Percentiles rank a stretch among this genome's conserved stretches.
Evolutionary conservation across 2,888 invertebrate genomes (phyloP).

Genomic region (Yponomeuta sedellus): DNA sequence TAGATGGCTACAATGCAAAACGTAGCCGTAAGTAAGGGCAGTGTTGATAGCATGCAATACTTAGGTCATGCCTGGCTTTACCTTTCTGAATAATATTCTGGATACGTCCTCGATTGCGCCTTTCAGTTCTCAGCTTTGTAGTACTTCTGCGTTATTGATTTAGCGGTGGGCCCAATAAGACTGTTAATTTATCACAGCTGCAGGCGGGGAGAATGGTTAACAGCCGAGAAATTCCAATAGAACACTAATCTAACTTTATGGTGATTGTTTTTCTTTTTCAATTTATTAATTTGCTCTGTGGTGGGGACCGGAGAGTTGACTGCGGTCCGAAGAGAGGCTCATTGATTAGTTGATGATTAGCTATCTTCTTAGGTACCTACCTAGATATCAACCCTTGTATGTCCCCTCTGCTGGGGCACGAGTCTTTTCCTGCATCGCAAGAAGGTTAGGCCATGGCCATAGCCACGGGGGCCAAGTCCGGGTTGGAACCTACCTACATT

Average conservation of each 20-base stretch:
- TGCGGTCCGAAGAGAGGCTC: not conserved
- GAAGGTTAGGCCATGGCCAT: too few species aligned
- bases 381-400: too few species aligned
- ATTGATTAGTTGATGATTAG: conserved; percentile 7
- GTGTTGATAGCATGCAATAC: too few species aligned
- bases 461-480: too few species aligned
- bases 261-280: not conserved
- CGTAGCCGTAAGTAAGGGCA: too few species aligned
- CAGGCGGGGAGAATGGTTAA: not conserved
- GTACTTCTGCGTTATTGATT: conserved; percentile 1
- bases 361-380: not conserved
- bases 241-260: conserved; percentile 3
- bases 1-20: too few species aligned
- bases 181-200: conserved; percentile 61
- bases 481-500: too few species aligned
- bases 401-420: too few species aligned
- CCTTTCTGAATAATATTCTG: too few species aligned
- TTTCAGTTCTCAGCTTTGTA: conserved; percentile 8
- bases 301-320: not conserved
- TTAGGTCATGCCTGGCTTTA: too few species aligned
- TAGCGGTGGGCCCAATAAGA: conserved; percentile 40
- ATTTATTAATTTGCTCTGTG: conserved; percentile 19
- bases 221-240: not conserved
- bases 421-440: too few species aligned
- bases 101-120: too few species aligned